Conservation (phyloP, 2,888 invertebrate species). For the Blastobasis adustella region DNA sequence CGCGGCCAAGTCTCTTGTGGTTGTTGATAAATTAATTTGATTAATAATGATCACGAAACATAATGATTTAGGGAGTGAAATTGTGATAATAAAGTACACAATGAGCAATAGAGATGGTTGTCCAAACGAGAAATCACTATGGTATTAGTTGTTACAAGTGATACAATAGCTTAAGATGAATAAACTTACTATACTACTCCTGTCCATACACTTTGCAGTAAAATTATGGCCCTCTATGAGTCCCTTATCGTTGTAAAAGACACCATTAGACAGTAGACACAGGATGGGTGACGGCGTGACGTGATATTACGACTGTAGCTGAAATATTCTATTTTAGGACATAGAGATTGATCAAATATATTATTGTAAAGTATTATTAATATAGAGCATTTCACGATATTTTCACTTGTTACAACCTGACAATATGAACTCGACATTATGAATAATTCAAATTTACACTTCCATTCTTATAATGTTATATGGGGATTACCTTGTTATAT, state of each 20-base stretch:
- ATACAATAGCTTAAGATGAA: too few relatives aligned
- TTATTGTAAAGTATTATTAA: conserved; percentile 22
- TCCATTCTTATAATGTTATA: conserved; percentile 27
- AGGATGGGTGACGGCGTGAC: conserved; percentile 38
- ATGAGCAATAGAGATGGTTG: too few relatives aligned
- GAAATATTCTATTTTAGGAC: conserved; percentile 31
- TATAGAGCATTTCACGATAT: conserved; percentile 28
- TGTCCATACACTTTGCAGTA: too few relatives aligned
- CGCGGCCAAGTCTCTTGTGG: too few relatives aligned
- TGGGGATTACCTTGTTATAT: conserved; percentile 22
- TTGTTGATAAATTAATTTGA: too few relatives aligned
- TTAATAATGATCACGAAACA: too few relatives aligned
- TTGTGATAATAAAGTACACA: too few relatives aligned
- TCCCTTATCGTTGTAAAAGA: conserved; percentile 30
- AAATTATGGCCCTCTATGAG: too few relatives aligned
- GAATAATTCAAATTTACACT: conserved; percentile 28
- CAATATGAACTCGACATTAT: conserved; percentile 42
- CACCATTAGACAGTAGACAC: conserved; percentile 36
- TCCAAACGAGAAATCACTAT: too few relatives aligned
- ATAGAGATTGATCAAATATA: conserved; percentile 25
- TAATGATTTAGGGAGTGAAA: too few relatives aligned
- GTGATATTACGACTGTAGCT: conserved; percentile 60
- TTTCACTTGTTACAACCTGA: conserved; percentile 52
- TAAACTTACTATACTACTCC: too few relatives aligned
- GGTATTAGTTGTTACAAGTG: too few relatives aligned